Conservation (phyloP, 1,140 invertebrate species). For the Trachymyrmex cornetzi region DNA sequence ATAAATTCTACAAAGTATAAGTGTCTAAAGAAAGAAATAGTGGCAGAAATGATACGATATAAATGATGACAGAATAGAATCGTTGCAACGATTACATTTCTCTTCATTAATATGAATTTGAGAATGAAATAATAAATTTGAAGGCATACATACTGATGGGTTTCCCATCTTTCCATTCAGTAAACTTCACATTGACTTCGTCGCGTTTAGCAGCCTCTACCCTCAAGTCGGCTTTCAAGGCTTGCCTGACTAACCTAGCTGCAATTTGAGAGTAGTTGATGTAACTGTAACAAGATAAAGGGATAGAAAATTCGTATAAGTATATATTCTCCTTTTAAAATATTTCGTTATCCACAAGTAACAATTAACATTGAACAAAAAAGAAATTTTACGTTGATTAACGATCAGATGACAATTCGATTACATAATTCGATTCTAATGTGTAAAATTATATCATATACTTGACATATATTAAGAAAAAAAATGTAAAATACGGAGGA, state of each 20-base stretch:
- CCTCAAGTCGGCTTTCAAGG: conserved; percentile 91
- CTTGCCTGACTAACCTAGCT: conserved; percentile 92
- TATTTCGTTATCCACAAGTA: conserved; percentile 37
- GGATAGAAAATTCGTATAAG: neutral
- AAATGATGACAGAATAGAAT: neutral
- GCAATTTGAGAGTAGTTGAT: conserved; percentile 97
- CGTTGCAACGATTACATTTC: neutral
- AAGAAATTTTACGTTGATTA: conserved; percentile 53
- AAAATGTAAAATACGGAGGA: conserved; percentile 26
- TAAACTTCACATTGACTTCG: conserved; percentile 92
- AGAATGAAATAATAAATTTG: conserved; percentile 12
- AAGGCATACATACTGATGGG: conserved; percentile 90
- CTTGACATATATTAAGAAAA: conserved; percentile 9
- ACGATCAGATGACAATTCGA: conserved; percentile 36
- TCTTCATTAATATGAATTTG: neutral
- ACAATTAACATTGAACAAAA: conserved; percentile 36
- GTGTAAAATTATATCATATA: conserved; percentile 26
- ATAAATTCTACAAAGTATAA: neutral
- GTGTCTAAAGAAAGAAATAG: neutral
- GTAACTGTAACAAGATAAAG: conserved; percentile 90
- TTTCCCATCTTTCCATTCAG: conserved; percentile 95
- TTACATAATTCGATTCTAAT: neutral
- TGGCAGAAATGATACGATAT: neutral
- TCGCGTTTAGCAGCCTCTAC: conserved; percentile 92
- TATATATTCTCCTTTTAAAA: conserved; percentile 19